A percentile compares a stretch with the other conserved stretches of the same genome.
Evolutionary conservation across 2,113 vertebrate species (phyloP).

Genomic region (Rhinoderma darwinii): DNA sequence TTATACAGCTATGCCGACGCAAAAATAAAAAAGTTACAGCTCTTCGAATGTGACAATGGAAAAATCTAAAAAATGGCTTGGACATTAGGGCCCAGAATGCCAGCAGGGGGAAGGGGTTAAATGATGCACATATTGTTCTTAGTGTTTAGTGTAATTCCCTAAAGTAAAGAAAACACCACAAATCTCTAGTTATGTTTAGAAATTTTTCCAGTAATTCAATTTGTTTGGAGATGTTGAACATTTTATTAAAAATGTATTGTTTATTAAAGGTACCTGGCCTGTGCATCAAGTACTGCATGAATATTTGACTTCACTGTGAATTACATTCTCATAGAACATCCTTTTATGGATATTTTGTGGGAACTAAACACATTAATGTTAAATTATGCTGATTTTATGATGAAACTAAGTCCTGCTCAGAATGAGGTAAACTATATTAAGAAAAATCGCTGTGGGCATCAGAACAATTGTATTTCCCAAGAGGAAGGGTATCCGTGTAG

Average conservation of each 20-base stretch:
- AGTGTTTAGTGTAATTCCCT: background rate
- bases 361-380: background rate
- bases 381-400: background rate
- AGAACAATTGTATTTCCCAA: background rate
- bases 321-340: background rate
- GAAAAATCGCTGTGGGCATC: conserved; percentile 8
- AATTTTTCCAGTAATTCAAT: background rate
- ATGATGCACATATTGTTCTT: background rate
- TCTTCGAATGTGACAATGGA: no score
- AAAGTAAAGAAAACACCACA: background rate
- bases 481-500: background rate
- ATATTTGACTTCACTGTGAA: background rate
- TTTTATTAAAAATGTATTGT: background rate
- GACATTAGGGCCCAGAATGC: no score
- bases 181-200: background rate
- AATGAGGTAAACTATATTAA: conserved; percentile 19
- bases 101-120: no score
- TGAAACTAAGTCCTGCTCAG: background rate
- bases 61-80: no score
- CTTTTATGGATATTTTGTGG: background rate
- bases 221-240: background rate
- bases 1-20: no score
- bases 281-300: background rate
- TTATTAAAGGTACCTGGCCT: background rate
- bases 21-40: no score